Evolutionary conservation across 2,888 invertebrate genomes (phyloP).

Genomic region (Reticulitermes lucifugus): DNA sequence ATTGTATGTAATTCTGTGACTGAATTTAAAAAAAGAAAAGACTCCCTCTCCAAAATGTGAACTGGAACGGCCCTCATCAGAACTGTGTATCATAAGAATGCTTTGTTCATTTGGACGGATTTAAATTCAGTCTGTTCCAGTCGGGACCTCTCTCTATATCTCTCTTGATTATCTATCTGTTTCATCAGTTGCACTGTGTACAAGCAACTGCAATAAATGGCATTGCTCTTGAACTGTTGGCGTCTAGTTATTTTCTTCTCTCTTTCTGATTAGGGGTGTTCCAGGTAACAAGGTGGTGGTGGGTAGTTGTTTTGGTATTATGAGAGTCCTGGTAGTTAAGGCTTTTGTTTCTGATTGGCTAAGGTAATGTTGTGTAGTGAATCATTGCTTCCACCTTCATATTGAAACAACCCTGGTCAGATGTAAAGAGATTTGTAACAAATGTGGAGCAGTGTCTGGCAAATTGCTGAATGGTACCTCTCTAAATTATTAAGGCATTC

Average conservation of each 20-base stretch:
- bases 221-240: slow-evolving; percentile 42
- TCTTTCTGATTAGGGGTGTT: slow-evolving; percentile 65
- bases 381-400: slow-evolving; percentile 38
- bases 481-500: too few species aligned
- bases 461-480: too few species aligned
- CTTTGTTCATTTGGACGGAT: neutral
- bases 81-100: slow-evolving; percentile 11
- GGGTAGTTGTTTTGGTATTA: slow-evolving; percentile 55
- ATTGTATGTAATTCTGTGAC: neutral
- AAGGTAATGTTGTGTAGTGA: slow-evolving; percentile 5
- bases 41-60: slow-evolving; percentile 29
- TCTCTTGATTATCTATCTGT: slow-evolving; percentile 36
- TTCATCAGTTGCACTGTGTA: slow-evolving; percentile 42
- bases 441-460: neutral
- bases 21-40: neutral
- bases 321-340: neutral
- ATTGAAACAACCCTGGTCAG: slow-evolving; percentile 49
- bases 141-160: slow-evolving; percentile 35
- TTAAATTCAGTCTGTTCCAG: slow-evolving; percentile 25
- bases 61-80: slow-evolving; percentile 47
- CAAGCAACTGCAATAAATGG: slow-evolving; percentile 50
- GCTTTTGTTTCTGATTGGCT: slow-evolving; percentile 16
- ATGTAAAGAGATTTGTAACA: slow-evolving; percentile 15
- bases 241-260: slow-evolving; percentile 50
- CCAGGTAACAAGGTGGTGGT: slow-evolving; percentile 61